Evolutionary conservation across 2,113 vertebrate species (phyloP), one percentile per base, ranked within the genome.

Genomic region (Colistium nudipinnis): DNA sequence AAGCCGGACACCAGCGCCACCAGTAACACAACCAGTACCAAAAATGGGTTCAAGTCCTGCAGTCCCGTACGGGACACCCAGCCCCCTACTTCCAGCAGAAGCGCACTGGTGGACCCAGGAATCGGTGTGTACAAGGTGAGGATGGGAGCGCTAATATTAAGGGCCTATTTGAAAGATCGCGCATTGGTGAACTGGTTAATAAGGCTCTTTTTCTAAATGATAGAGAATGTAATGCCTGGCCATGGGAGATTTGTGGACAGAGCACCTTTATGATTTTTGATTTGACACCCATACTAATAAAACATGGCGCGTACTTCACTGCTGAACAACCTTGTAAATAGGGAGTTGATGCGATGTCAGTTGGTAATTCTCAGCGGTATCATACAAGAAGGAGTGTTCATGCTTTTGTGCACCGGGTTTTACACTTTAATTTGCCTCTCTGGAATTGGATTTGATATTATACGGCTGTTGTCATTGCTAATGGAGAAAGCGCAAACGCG

Each of bases 51-150:
- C 86, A 94, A 94, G 91, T 62, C 91, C 62, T 75, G 80, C 54
- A 92, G 81, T 45, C 92, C 83, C 10, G 86, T 83, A 55, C 82
- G 78, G 51, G 91, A 95, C 36, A 90, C 73, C 82, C 94, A 96
- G 74, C 94, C 96, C 0, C 95, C 95, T 66, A 96, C 96, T 68
- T 98, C 97, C 62, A 90, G 94, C 86, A 93, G 86, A 28, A 91
- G 91, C 0, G 89, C 93, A 79, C 95, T 99, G 33, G 88, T 93
- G 73, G 93, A 98, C 88, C 94, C 97, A 51, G 96, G 96, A 51
- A 93, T 99, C 68, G 98, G 98, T 56, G 75, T 93, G 13, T 98
- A 96, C 89, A 98, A 97, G 95, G 98, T 98, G 92, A 80, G 92
- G 38, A 74, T 20, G 33, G 12, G 1, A 31, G 35, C 11, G 11